Evolutionary conservation across 2,797 vertebrate genomes (phyloP), one percentile per base, ranked within the genome.

Genomic region (Syncerus caffer): DNA sequence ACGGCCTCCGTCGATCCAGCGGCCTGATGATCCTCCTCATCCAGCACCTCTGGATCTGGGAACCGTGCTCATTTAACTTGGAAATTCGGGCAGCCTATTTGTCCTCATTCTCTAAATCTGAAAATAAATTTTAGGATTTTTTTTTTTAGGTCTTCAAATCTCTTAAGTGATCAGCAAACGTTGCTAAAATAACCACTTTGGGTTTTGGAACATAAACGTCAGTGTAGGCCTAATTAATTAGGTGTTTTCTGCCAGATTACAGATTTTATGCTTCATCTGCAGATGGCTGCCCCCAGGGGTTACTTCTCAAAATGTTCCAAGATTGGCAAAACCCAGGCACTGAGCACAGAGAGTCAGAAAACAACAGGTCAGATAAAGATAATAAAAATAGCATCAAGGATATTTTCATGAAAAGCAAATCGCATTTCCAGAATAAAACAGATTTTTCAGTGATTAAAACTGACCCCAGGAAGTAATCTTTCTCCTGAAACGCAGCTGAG

Each of bases 1-100:
- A 4, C 4, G 4, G 7, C 58, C 58, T 17, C 6, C 3, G 10
- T 53, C n/a, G 1, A 0, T 3, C 71, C 55, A 51, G 7, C 1
- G 6, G 8, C 38, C 45, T 9, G 3, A 1, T 11, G 38, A 16
- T 25, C 45, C 16, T 64, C n/a, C 29, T 45, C 51, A 12, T 17
- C 7, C 2, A 6, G 19, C 4, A 16, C 47, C 11, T 0, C 4
- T 64, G 34, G 16, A 0, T 19, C 4, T 14, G 25, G 64, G 64
- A 57, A 14, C 17, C 23, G 2, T 0, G 62, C 42, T 71, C 12
- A 50, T 13, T 47, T 45, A 51, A 12, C 71, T 13, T 71, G 29
- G 23, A 85, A 79, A 86, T 71, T 42, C 50, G 23, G 19, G 45
- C 83, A 50, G 45, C 3, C 38, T 55, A 25, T 15, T 45, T 64